Conservation (phyloP, 1,140 invertebrate genomes). For the Vanessa atalanta region DNA sequence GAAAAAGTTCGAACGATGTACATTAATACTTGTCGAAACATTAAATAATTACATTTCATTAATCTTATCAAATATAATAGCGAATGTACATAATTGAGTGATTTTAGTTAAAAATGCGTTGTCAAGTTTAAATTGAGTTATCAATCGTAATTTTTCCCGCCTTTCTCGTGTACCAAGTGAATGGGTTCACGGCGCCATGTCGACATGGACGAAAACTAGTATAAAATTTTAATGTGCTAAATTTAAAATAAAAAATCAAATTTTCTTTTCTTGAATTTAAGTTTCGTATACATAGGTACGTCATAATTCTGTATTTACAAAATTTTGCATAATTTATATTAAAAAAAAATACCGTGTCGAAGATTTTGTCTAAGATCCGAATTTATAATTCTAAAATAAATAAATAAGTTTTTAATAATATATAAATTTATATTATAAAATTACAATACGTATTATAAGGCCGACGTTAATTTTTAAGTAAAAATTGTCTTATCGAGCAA, state of each 20-base stretch:
- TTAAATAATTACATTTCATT: not conserved
- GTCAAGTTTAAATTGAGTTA: conserved; percentile 29
- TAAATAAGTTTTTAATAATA: not conserved
- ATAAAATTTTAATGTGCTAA: not conserved
- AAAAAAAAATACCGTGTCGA: too few relatives aligned
- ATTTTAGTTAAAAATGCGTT: conserved; percentile 30
- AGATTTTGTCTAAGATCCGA: too few relatives aligned
- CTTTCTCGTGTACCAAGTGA: conserved; percentile 2
- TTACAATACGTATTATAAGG: too few relatives aligned
- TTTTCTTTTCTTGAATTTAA: not conserved
- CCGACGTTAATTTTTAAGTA: not conserved
- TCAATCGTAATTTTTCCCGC: conserved; percentile 30
- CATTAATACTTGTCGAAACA: not conserved
- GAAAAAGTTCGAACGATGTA: not conserved
- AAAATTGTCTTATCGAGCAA: not conserved
- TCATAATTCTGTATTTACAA: too few relatives aligned
- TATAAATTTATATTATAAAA: not conserved
- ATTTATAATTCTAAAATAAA: not conserved
- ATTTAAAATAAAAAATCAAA: not conserved
- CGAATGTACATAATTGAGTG: conserved; percentile 19
- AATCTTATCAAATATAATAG: not conserved
- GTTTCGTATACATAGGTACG: too few relatives aligned
- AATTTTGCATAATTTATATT: too few relatives aligned
- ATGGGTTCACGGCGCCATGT: not conserved
- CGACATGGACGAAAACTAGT: not conserved